Conservation (phyloP, 2,888 invertebrate species). For the Coenonympha glycerion region DNA sequence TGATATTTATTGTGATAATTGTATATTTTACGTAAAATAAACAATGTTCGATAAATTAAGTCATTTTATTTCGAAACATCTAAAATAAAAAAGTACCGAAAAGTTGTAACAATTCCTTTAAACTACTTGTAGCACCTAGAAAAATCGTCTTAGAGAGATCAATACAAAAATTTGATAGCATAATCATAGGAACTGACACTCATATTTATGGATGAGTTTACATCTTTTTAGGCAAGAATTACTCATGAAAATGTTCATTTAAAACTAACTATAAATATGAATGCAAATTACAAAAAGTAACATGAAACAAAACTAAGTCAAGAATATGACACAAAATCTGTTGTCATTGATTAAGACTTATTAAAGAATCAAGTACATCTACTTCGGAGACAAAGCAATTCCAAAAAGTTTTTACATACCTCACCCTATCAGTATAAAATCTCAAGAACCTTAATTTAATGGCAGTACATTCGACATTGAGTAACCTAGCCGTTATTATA, state of each 20-base stretch:
- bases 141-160: slow-evolving; percentile 56
- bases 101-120: slow-evolving; percentile 53
- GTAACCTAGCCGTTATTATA: slow-evolving; percentile 5
- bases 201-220: slow-evolving; percentile 23
- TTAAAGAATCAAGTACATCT: slow-evolving; percentile 18
- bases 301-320: slow-evolving; percentile 7
- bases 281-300: slow-evolving; percentile 14
- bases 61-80: slow-evolving; percentile 23
- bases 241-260: background rate
- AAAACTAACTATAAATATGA: slow-evolving; percentile 17
- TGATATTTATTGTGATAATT: slow-evolving; percentile 14
- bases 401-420: slow-evolving; percentile 19
- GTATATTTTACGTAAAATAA: slow-evolving; percentile 19
- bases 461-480: slow-evolving; percentile 24
- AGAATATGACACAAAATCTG: slow-evolving; percentile 8
- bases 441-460: slow-evolving; percentile 22
- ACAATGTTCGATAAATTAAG: slow-evolving; percentile 17
- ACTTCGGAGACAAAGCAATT: slow-evolving; percentile 24
- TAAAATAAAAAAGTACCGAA: slow-evolving; percentile 23
- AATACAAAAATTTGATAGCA: slow-evolving; percentile 34
- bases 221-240: slow-evolving; percentile 10
- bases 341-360: slow-evolving; percentile 20
- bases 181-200: slow-evolving; percentile 36
- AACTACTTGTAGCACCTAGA: slow-evolving; percentile 67
- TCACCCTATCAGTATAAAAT: slow-evolving; percentile 22